Percentiles rank a stretch among this genome's conserved stretches.
Conservation (phyloP, 2,888 invertebrate species). For the Phorcus lineatus region DNA sequence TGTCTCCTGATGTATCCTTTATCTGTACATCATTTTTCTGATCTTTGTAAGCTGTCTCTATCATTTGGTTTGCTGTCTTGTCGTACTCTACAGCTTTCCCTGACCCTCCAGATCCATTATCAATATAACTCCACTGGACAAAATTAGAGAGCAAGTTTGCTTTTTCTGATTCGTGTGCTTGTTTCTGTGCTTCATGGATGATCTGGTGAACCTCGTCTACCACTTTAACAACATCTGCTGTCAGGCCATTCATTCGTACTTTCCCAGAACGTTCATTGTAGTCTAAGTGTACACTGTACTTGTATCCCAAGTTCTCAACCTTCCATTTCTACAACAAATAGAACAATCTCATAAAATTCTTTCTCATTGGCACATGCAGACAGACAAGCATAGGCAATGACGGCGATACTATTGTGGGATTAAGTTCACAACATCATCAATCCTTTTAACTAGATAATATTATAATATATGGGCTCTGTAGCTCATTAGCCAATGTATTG, state of each 20-base stretch:
- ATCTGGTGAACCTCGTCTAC: slow-evolving; percentile 38
- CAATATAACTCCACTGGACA: slow-evolving; percentile 41
- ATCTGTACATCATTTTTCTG: not conserved
- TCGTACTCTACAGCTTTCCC: not conserved
- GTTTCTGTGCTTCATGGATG: slow-evolving; percentile 30
- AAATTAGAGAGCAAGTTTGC: slow-evolving; percentile 40
- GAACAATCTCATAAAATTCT: not conserved
- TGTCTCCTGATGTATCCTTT: not conserved
- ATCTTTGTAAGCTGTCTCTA: not conserved
- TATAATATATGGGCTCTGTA: too few species aligned
- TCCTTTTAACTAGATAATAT: too few species aligned
- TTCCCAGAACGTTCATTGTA: slow-evolving; percentile 41
- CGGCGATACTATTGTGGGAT: too few species aligned
- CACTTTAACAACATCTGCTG: slow-evolving; percentile 36
- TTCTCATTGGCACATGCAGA: too few species aligned
- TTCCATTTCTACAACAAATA: slow-evolving; percentile 31
- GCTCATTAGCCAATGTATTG: too few species aligned
- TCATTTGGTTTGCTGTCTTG: not conserved
- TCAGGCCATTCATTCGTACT: slow-evolving; percentile 38
- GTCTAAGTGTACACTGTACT: slow-evolving; percentile 38
- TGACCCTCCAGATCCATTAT: slow-evolving; percentile 32
- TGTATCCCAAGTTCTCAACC: slow-evolving; percentile 36
- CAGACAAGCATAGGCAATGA: too few species aligned
- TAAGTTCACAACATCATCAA: too few species aligned
- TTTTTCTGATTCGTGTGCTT: slow-evolving; percentile 33